Evolutionary conservation across 2,113 vertebrate genomes (phyloP), one percentile per base, ranked within the genome.

Genomic region (Paratilapia polleni): DNA sequence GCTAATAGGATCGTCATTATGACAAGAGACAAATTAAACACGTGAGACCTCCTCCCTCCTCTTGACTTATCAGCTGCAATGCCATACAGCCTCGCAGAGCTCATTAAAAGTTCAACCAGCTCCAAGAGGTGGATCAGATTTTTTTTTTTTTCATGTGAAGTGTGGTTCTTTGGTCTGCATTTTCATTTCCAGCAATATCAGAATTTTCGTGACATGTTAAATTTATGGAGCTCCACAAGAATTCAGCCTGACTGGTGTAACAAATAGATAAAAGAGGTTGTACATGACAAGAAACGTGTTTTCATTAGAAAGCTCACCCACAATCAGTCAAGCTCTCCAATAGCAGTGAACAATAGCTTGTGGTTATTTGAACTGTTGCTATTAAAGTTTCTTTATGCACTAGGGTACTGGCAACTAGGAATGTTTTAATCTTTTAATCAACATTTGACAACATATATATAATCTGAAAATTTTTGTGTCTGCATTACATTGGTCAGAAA

Each of bases 11-110:
- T 62, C 6, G 8, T 81, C 64, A 84, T 81, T 77, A 80, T 49
- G 41, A 90, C 64, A 80, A 85, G 76, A 74, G 28, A 62, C 60
- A 87, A 81, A 91, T 85, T 77, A 91, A 84, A 86, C 22, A 54
- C 2, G 1, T 34, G 34, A 85, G 81, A 82, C 63, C 63, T 80
- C 56, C 68, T 78, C 81, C 58, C 61, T 70, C 24, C 41, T 81
- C 49, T 61, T 60, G 58, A 63, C 43, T 28, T 81, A 43, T 83
- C 81, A 80, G 52, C 61, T 79, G 58, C 47, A 66, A 28, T 14
- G 24, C 75, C 15, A 1, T 4, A 22, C 10, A 1, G 81, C 78
- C 76, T 76, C 6, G 31, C 62, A 75, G 34, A 78, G 82, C 57
- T 79, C 81, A 86, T 80, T 87, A 80, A 68, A 70, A 77, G 52